Conservation (phyloP, 2,888 invertebrate species). For the Drosophila neutralis region DNA sequence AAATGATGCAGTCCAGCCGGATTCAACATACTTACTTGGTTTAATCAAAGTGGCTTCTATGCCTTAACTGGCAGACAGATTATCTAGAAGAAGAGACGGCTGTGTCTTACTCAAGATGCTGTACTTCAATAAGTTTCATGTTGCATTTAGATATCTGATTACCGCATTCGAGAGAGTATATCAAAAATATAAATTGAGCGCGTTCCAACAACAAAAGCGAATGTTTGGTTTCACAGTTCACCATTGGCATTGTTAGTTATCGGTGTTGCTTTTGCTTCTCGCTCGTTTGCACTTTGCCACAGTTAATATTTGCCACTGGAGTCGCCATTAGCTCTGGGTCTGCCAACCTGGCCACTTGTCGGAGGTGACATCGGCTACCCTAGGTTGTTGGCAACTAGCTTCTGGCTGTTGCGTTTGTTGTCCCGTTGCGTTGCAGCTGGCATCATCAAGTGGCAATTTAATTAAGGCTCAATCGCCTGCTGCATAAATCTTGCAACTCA, state of each 20-base stretch:
- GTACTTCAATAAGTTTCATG: not conserved
- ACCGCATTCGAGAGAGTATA: not conserved
- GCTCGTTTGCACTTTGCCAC: conserved; percentile 36
- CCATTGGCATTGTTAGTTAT: conserved; percentile 23
- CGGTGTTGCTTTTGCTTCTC: conserved; percentile 7
- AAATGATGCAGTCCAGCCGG: not conserved
- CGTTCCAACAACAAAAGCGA: conserved; percentile 9
- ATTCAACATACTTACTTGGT: not conserved
- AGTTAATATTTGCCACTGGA: conserved; percentile 48
- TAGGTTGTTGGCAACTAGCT: conserved; percentile 7
- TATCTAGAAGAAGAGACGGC: not conserved
- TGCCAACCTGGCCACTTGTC: conserved; percentile 29
- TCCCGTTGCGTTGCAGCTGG: conserved; percentile 34
- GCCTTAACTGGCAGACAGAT: not conserved
- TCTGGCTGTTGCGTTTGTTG: conserved; percentile 16
- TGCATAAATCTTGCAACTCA: conserved; percentile 44
- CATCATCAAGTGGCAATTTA: conserved; percentile 59
- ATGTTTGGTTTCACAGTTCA: conserved; percentile 16
- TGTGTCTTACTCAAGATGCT: not conserved
- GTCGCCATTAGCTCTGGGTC: conserved; percentile 13
- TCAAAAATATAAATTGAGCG: conserved; percentile 1
- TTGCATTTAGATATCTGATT: not conserved
- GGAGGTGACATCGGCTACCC: conserved; percentile 17
- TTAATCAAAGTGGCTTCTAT: not conserved
- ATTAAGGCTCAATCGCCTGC: conserved; percentile 65